Evolutionary conservation across 2,797 vertebrate genomes (phyloP).

Genomic region (Malurus splendens): DNA sequence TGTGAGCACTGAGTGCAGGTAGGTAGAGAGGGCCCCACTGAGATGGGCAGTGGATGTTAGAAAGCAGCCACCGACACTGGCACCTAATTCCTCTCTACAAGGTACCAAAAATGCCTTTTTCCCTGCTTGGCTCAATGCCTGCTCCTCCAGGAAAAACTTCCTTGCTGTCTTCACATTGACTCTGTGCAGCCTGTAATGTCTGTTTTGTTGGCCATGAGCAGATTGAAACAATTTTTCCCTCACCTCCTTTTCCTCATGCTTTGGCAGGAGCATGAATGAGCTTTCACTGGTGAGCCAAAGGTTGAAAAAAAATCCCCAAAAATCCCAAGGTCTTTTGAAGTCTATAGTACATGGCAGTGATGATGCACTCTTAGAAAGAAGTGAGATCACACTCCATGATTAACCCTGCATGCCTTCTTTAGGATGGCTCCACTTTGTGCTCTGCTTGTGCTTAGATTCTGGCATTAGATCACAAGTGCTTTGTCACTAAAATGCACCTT

Average conservation of each 20-base stretch:
- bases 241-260: background rate
- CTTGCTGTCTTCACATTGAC: background rate
- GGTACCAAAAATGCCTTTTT: background rate
- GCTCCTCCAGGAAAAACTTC: background rate
- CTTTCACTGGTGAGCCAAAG: background rate
- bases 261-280: background rate
- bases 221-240: background rate
- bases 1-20: background rate
- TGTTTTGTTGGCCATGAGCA: background rate
- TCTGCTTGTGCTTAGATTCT: background rate
- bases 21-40: background rate
- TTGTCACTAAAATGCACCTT: background rate
- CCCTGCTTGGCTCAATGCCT: background rate
- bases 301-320: background rate
- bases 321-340: background rate
- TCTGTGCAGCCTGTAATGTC: background rate
- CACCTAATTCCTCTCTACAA: background rate
- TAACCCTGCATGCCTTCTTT: background rate
- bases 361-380: background rate
- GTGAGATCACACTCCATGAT: background rate
- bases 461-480: background rate
- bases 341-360: fast-evolving
- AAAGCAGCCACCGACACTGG: background rate
- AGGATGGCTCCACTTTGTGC: background rate
- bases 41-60: background rate